phyloP scores from a whole-genome alignment of 1,140 invertebrate species.

The Drosophila prosaltans region DNA sequence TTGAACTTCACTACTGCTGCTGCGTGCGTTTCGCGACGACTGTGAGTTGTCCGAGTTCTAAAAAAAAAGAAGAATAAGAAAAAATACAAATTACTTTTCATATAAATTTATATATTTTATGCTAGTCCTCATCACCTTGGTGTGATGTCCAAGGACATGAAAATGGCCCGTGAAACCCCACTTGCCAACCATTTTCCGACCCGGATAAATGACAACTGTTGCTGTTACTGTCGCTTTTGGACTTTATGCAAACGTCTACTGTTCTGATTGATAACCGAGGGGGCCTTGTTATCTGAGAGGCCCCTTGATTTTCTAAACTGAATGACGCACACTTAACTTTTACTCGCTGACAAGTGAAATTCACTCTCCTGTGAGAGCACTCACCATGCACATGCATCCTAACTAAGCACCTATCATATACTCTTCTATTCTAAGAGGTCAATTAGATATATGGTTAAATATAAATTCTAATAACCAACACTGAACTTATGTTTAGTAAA shows the following conservation, averaged over 20 bases:
- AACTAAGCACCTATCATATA: background rate
- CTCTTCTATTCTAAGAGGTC: background rate
- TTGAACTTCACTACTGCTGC: conserved; percentile 49
- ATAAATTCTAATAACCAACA: no score
- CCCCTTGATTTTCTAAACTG: conserved; percentile 29
- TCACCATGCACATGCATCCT: conserved; percentile 20
- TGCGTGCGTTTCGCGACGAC: conserved; percentile 39
- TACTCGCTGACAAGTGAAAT: conserved; percentile 23
- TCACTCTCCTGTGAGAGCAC: conserved; percentile 15
- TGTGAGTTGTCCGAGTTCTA: conserved; percentile 70
- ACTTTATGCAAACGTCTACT: conserved; percentile 15
- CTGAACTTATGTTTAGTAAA: no score
- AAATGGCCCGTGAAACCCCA: conserved; percentile 47
- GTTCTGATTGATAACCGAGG: conserved; percentile 41
- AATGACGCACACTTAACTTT: conserved; percentile 39
- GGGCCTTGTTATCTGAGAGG: conserved; percentile 32
- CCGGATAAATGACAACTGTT: conserved; percentile 43
- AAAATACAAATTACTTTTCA: background rate
- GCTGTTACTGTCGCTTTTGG: background rate
- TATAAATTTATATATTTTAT: background rate
- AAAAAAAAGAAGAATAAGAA: background rate
- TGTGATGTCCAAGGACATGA: conserved; percentile 39
- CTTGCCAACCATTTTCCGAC: conserved; percentile 47
- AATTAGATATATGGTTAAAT: no score
- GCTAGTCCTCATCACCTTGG: conserved; percentile 27